Evolutionary conservation across 1,140 invertebrate species (phyloP).

Genomic region (Trachelipus rathkii): DNA sequence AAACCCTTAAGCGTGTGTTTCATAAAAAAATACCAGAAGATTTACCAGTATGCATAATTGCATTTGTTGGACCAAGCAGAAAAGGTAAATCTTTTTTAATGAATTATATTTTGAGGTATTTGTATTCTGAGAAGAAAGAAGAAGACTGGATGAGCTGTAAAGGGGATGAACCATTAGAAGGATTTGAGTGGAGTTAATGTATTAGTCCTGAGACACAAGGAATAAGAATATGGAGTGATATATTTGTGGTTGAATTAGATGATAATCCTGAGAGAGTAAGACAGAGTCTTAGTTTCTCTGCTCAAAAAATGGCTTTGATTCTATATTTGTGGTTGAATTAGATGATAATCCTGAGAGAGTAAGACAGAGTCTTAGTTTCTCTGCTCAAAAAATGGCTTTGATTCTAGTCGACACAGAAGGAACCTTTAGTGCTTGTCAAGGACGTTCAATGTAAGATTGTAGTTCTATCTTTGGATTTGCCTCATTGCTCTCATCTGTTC

Average conservation of each 20-base stretch:
- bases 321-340: not conserved
- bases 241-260: not conserved
- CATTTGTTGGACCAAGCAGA: not conserved
- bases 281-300: no score
- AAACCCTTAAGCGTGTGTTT: not conserved
- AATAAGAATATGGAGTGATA: not conserved
- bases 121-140: not conserved
- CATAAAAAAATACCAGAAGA: not conserved
- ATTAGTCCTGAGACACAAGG: not conserved
- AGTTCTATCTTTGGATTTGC: not conserved
- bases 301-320: not conserved
- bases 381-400: not conserved
- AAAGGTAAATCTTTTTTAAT: not conserved
- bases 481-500: not conserved
- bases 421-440: not conserved
- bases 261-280: not conserved
- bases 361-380: no score
- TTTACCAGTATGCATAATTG: not conserved
- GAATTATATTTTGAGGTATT: not conserved
- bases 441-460: not conserved
- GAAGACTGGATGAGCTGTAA: not conserved
- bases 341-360: not conserved
- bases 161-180: not conserved
- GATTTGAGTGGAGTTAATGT: not conserved
- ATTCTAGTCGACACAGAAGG: not conserved